Evolutionary conservation across 2,888 invertebrate genomes (phyloP), one percentile per base, ranked within the genome.

Genomic region (Acronicta alni): DNA sequence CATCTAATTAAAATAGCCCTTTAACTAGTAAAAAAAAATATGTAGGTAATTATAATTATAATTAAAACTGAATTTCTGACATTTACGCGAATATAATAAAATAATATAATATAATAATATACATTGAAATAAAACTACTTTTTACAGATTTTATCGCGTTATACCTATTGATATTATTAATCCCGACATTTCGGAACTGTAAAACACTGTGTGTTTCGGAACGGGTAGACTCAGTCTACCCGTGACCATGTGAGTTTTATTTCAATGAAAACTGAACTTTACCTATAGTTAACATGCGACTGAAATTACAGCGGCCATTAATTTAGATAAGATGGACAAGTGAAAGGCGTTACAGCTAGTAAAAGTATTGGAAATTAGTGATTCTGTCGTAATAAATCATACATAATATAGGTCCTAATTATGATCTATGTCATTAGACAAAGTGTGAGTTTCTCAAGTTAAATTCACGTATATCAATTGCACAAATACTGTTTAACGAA

Each of bases 341-440:
- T 69, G 77, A 75, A 75, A 71, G 74, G 47, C 49, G 53, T 37
- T 35, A 54, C 26, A 30, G 30, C 30, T 39, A 57, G 70, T 67
- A 57, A 59, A 54, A 75, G 64, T 60, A 60, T 67, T 76, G 62
- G 61, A 77, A 73, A 75, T 77, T 65, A 72, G 64, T 60, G 57
- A 77, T 75, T 57, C 59, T 73, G 62, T 67, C 68, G 49, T 60
- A 64, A 54, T 44, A 63, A 60, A 73, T 57, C 56, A 61, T 69
- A 61, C 66, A 60, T 72, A 72, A 58, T 64, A 75, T 73, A 30
- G 30, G 12, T n/a, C n/a, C n/a, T 30, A 30, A 12, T 30, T 30
- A 30, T 30, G 30, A 12, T 30, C n/a, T 30, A 30, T 39, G 48
- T 30, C 30, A 30, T 30, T 12, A 12, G 12, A 30, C 0, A 30